Percentiles rank a stretch among this genome's conserved stretches.
Conservation (phyloP, 35 echinoderm and acorn worm genomes). For the Diadema setosum region DNA sequence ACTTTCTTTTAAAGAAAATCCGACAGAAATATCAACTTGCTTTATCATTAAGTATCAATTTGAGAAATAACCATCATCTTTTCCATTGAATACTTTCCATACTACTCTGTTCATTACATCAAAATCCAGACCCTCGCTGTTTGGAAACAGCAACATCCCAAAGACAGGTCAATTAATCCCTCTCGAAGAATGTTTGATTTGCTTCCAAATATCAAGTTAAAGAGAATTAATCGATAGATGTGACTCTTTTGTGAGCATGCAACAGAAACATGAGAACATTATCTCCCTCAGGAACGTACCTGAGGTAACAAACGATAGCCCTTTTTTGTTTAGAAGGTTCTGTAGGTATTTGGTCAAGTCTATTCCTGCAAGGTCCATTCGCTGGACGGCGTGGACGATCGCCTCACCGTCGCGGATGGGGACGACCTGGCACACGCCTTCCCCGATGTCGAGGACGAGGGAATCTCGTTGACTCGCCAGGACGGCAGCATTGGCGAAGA, state of each 20-base stretch:
- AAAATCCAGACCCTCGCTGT: no score
- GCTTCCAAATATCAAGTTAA: neutral
- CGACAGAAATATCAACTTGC: neutral
- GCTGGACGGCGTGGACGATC: neutral
- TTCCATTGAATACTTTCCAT: neutral
- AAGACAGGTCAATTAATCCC: neutral
- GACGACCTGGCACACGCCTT: neutral
- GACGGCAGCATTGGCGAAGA: neutral
- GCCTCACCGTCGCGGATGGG: neutral
- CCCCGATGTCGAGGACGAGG: neutral
- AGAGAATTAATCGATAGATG: neutral
- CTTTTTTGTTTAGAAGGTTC: neutral
- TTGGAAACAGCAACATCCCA: no score
- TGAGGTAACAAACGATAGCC: neutral
- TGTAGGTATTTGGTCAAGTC: neutral
- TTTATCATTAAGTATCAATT: neutral
- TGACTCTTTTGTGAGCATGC: neutral
- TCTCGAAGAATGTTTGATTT: neutral
- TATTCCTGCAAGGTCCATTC: neutral
- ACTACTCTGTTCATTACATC: neutral
- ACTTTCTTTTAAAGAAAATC: neutral
- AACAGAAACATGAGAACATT: neutral
- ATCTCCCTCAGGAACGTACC: no score
- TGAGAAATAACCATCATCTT: neutral
- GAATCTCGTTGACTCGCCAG: slow-evolving; percentile 1